phyloP scores from a whole-genome alignment of 2,888 invertebrate genomes.

The Hecatera dysodea region DNA sequence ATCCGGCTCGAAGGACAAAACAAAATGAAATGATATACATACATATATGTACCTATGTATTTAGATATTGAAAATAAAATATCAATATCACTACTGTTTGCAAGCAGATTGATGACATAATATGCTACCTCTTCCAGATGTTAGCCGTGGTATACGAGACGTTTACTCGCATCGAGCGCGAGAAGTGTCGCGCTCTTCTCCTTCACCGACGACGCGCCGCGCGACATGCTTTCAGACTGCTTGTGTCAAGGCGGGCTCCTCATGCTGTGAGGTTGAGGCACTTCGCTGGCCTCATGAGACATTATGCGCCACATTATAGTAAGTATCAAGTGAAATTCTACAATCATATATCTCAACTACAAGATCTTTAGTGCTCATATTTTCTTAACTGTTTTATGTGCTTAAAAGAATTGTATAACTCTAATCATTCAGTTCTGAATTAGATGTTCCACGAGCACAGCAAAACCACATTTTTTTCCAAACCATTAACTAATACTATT shows the following conservation, averaged over 20 bases:
- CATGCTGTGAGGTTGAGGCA: constrained; percentile 93
- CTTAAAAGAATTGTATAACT: not conserved
- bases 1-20: constrained; percentile 22
- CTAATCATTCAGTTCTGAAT: no score
- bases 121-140: constrained; percentile 90
- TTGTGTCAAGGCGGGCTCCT: constrained; percentile 94
- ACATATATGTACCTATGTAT: no score
- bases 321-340: constrained; percentile 35
- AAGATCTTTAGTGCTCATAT: no score
- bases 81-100: no score
- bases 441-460: no score
- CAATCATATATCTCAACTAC: not conserved
- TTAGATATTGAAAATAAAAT: not conserved
- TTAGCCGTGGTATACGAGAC: constrained; percentile 97
- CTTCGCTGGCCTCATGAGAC: constrained; percentile 95
- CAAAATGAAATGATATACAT: no score
- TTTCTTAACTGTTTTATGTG: not conserved
- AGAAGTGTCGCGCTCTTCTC: constrained; percentile 95
- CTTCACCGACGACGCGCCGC: constrained; percentile 96
- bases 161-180: constrained; percentile 96
- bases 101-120: not conserved
- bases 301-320: constrained; percentile 93
- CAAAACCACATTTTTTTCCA: no score
- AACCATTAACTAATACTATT: no score
- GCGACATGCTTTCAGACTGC: constrained; percentile 94